Evolutionary conservation across 1,140 invertebrate genomes (phyloP).

Genomic region (Lineus longissimus): DNA sequence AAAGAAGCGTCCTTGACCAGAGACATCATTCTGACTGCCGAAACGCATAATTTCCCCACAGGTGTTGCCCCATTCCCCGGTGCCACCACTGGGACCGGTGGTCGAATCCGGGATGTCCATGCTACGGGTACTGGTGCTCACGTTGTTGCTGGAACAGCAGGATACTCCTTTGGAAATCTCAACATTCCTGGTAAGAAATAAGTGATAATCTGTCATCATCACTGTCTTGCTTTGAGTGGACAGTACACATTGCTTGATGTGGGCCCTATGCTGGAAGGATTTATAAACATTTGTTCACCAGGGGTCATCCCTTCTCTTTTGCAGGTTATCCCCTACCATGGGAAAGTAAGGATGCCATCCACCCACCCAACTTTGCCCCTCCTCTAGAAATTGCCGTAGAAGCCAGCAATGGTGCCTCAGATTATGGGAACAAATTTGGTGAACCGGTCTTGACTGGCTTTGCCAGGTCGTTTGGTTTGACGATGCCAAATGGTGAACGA

Average conservation of each 20-base stretch:
- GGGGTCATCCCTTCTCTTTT: no score
- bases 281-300: no score
- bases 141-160: slow-evolving; percentile 89
- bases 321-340: slow-evolving; percentile 77
- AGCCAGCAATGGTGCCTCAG: slow-evolving; percentile 95
- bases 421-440: slow-evolving; percentile 99
- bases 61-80: slow-evolving; percentile 71
- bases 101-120: slow-evolving; percentile 90
- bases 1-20: slow-evolving; percentile 58
- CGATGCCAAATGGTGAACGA: slow-evolving; percentile 63
- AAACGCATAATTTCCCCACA: slow-evolving; percentile 99
- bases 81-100: slow-evolving; percentile 94
- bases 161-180: slow-evolving; percentile 92
- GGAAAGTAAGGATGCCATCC: slow-evolving; percentile 71
- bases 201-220: no score
- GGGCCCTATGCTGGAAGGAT: no score
- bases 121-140: slow-evolving; percentile 68
- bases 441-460: slow-evolving; percentile 92
- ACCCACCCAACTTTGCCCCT: slow-evolving; percentile 85
- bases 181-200: slow-evolving; percentile 78
- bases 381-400: slow-evolving; percentile 79
- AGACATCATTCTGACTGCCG: slow-evolving; percentile 96
- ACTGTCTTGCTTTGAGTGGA: no score
- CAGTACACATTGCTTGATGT: no score
- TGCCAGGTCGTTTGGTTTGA: slow-evolving; percentile 82